Conservation (phyloP, 2,113 vertebrate species). For the Rhagologus leucostigma region DNA sequence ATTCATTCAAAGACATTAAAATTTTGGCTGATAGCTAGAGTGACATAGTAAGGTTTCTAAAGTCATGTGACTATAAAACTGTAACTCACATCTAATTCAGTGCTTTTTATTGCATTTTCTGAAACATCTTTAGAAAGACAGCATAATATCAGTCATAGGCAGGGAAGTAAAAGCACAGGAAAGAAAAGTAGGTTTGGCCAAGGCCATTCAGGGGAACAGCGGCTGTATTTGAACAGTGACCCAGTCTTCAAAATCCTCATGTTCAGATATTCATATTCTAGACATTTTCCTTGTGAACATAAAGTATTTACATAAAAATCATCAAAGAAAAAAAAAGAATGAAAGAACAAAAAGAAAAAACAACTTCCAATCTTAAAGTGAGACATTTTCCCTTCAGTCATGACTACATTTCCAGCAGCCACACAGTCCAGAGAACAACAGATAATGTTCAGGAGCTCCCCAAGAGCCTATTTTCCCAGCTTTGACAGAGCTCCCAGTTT, state of each 20-base stretch:
- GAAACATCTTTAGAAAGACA: neutral
- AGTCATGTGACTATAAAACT: neutral
- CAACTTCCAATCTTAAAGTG: neutral
- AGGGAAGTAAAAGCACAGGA: neutral
- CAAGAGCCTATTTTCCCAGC: neutral
- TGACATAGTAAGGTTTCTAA: neutral
- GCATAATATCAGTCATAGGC: neutral
- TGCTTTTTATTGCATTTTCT: neutral
- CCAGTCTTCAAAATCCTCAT: neutral
- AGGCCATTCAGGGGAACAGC: neutral
- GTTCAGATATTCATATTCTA: neutral
- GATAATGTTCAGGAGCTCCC: neutral
- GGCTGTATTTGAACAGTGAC: neutral
- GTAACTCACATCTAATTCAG: neutral
- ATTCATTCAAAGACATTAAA: neutral
- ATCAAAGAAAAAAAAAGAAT: neutral
- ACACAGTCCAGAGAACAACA: neutral
- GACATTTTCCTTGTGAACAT: neutral
- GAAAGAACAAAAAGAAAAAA: neutral
- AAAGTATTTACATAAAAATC: neutral
- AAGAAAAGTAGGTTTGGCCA: neutral
- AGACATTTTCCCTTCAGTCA: neutral
- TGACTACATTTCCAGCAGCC: neutral
- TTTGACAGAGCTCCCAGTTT: neutral
- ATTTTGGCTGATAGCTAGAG: neutral